Evolutionary conservation across 2,113 vertebrate genomes (phyloP).

Genomic region (Emberiza fucata): DNA sequence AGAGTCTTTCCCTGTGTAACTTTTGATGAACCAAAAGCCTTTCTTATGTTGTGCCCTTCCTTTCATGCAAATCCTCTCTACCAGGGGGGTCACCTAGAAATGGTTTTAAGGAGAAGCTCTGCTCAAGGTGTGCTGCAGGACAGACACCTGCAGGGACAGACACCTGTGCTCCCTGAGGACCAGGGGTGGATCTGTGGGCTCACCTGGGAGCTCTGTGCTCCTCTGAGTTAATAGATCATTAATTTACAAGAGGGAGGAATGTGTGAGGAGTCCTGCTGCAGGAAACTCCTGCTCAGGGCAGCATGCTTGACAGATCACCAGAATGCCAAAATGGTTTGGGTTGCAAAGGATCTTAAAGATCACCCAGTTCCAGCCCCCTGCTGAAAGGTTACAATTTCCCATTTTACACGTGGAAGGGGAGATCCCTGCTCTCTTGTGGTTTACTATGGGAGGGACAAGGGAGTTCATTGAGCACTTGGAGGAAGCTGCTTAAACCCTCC

Average conservation of each 20-base stretch:
- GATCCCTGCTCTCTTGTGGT: not conserved
- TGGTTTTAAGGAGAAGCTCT: not conserved
- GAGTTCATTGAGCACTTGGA: not conserved
- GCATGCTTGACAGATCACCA: not conserved
- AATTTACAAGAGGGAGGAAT: not conserved
- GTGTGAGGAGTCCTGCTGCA: not conserved
- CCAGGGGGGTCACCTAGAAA: accelerated
- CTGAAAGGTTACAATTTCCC: not conserved
- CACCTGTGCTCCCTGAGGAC: not conserved
- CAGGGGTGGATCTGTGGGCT: not conserved
- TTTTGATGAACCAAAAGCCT: not conserved
- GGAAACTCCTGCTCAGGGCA: not conserved
- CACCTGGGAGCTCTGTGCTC: not conserved
- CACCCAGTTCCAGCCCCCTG: not conserved
- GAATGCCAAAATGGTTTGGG: not conserved
- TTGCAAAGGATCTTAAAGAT: not conserved
- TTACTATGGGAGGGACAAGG: not conserved
- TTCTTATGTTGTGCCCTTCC: not conserved
- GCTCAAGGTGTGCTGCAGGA: not conserved
- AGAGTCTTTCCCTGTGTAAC: not conserved
- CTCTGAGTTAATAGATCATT: not conserved
- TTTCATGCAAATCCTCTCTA: not conserved
- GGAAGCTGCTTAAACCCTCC: not conserved
- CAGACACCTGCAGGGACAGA: too few relatives aligned
- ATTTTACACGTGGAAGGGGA: not conserved